Percentiles rank a stretch among this genome's conserved stretches.
These are phyloP conservation scores for Herminia tarsipennalis DNA, from an alignment of 2,888 invertebrate genomes.

Conservation along the genomic window DNA sequence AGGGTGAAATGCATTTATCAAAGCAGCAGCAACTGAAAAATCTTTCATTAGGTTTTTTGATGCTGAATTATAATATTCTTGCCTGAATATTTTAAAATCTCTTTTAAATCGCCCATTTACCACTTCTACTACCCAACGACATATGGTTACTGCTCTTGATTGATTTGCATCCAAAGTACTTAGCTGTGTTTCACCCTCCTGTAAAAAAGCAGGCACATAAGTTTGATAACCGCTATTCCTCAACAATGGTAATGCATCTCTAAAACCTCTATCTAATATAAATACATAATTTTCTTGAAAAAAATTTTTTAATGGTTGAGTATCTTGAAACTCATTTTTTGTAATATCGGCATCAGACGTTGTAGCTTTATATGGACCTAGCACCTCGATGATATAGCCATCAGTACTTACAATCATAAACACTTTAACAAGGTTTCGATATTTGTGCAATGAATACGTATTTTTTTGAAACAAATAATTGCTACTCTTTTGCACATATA, in stretches of 20 bases:
- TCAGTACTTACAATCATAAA: slow-evolving; percentile 14
- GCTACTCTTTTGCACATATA: slow-evolving; percentile 6
- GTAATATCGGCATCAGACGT: slow-evolving; percentile 10
- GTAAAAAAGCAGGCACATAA: not conserved
- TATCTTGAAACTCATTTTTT: slow-evolving; percentile 2
- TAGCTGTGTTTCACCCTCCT: slow-evolving; percentile 1
- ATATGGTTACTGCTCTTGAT: not conserved
- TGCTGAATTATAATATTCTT: slow-evolving; percentile 3
- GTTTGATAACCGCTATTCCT: not conserved
- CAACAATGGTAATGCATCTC: not conserved
- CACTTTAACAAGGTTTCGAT: slow-evolving; percentile 12
- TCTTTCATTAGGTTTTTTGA: not conserved
- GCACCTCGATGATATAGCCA: slow-evolving; percentile 15
- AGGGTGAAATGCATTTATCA: slow-evolving; percentile 15
- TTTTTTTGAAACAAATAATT: too few relatives aligned
- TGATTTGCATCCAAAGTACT: not conserved
- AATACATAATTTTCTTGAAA: not conserved
- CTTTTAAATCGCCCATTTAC: slow-evolving; percentile 3
- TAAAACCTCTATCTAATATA: not conserved
- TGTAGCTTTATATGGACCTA: slow-evolving; percentile 15
- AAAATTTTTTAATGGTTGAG: not conserved
- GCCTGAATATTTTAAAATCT: slow-evolving; percentile 7
- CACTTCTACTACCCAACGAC: slow-evolving; percentile 7
- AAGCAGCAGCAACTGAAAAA: slow-evolving; percentile 1
- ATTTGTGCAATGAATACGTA: slow-evolving; percentile 15